Percentiles rank a stretch among this genome's conserved stretches.
phyloP scores from a whole-genome alignment of 2,797 vertebrate genomes.

The Cyprinodon diabolis region DNA sequence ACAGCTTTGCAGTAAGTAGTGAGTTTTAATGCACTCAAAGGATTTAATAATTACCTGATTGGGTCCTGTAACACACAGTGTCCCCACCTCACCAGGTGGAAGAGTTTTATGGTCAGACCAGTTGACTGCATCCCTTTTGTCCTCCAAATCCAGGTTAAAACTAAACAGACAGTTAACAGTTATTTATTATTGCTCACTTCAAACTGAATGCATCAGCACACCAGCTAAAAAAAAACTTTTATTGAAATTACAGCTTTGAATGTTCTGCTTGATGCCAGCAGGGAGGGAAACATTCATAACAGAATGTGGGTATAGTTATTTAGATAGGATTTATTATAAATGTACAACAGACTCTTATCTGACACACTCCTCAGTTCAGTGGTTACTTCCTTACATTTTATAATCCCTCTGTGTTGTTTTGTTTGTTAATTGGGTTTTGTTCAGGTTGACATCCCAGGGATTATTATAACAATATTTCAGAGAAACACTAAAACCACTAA shows the following conservation, averaged over 20 bases:
- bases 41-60: constrained; percentile 76
- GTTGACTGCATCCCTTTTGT: constrained; percentile 79
- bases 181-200: constrained; percentile 5
- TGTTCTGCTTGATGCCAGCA: not conserved
- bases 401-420: not conserved
- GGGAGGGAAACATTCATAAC: not conserved
- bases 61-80: constrained; percentile 76
- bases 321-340: not conserved
- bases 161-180: constrained; percentile 49
- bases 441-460: not conserved
- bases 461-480: not conserved
- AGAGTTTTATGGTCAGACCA: constrained; percentile 88
- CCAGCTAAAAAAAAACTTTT: constrained; percentile 13
- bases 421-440: not conserved
- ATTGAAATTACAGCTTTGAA: not conserved
- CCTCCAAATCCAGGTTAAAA: constrained; percentile 83
- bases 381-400: not conserved
- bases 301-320: not conserved
- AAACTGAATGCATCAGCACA: constrained; percentile 23
- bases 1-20: not conserved
- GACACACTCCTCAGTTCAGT: not conserved
- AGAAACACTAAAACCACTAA: not conserved
- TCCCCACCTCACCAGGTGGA: constrained; percentile 77
- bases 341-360: not conserved
- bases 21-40: not conserved